Evolutionary conservation across 2,797 vertebrate genomes (phyloP), one percentile per base, ranked within the genome.

Genomic region (Rhinophrynus dorsalis): DNA sequence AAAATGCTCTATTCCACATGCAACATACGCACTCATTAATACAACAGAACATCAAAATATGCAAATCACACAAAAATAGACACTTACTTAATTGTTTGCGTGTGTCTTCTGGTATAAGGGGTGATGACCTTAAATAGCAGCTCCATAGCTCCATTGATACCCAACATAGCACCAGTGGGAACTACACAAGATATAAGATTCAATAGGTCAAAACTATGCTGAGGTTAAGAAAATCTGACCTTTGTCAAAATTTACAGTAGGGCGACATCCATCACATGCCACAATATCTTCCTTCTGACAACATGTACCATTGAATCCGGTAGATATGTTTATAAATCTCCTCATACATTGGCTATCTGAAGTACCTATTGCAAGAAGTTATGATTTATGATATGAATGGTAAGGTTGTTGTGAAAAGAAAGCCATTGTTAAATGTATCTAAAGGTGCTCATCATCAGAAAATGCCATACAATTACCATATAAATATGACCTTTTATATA

Each of bases 71-170:
- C 2, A 20, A 13, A 35, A 26, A 50, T 13, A 45, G 2, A n/a
- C 78, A 76, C 78, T 52, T 89, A 98, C 96, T 92, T 97, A 83
- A 93, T 83, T 2, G 84, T 84, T 66, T 74, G 85, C 48, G 88
- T 74, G 35, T 85, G 81, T 68, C 83, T 90, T 77, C 77, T 86
- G 74, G 89, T 90, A 50, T 92, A 92, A 3, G 88, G 90, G 33
- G 90, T 85, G 77, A 97, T 90, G 75, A 94, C 88, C 54, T 78
- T 79, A 85, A 95, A 92, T 76, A 96, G 85, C 57, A 92, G 76
- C 18, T 97, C 94, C 83, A 95, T 84, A 0, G 93, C 92, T 68
- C 90, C 86, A 40, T 92, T 95, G 76, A 91, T 82, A 35, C 93
- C 95, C 44, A 98, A 84, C 11, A 90, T 79, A 40, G 90, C 87